A percentile compares a stretch with the other conserved stretches of the same genome.
Evolutionary conservation across 2,888 invertebrate species (phyloP).

Genomic region (Stenotaenia linearis): DNA sequence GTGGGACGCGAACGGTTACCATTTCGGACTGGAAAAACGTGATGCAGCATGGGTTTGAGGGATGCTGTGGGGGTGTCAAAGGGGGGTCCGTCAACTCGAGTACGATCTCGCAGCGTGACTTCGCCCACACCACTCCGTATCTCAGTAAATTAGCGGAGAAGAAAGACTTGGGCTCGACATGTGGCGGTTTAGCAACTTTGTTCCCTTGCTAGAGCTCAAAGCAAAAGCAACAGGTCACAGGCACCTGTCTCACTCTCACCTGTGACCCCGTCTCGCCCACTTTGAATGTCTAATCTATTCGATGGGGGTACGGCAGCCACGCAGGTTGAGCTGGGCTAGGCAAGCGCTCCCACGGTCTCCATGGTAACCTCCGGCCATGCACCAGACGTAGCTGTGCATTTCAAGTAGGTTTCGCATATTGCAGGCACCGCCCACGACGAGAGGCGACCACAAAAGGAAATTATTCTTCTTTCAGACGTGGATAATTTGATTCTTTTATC

Average conservation of each 20-base stretch:
- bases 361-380: constrained; percentile 4
- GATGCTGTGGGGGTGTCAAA: too few relatives aligned
- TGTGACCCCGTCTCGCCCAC: constrained; percentile 9
- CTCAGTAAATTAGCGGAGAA: background rate
- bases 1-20: background rate
- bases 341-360: background rate
- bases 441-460: background rate
- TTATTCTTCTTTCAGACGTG: background rate
- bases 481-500: background rate
- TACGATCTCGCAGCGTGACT: background rate
- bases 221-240: constrained; percentile 9
- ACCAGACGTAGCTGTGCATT: background rate
- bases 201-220: background rate
- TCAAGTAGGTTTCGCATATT: background rate
- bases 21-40: background rate
- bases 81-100: background rate
- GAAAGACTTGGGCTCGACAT: background rate
- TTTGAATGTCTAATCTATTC: background rate
- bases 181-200: constrained; percentile 4
- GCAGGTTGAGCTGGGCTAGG: background rate
- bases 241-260: constrained; percentile 9
- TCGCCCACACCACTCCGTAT: background rate
- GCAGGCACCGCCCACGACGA: background rate
- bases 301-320: background rate
- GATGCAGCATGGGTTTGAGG: background rate